These are phyloP conservation scores for Peromyscus nudipes DNA, from an alignment of 2,797 vertebrate species.

Conservation along the genomic window DNA sequence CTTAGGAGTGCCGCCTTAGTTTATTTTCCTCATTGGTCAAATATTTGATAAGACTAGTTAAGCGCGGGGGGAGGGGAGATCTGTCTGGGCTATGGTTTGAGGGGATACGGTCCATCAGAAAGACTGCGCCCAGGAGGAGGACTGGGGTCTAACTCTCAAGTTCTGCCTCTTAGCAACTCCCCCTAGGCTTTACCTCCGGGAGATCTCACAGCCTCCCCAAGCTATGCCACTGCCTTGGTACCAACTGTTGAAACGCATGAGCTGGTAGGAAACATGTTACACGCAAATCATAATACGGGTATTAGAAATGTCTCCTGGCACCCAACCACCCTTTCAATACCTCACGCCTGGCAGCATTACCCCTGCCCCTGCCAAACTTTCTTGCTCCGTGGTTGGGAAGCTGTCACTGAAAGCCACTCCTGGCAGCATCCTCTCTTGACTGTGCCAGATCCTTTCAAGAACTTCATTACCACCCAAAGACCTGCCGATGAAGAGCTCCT, in stretches of 20 bases:
- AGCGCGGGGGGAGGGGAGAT: too few relatives aligned
- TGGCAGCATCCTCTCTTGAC: background rate
- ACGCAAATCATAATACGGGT: background rate
- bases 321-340: background rate
- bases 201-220: background rate
- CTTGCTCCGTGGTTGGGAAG: background rate
- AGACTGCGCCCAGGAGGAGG: background rate
- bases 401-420: background rate
- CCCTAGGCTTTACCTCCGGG: background rate
- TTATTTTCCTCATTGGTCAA: background rate
- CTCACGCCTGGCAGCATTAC: background rate
- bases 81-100: background rate
- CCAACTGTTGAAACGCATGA: background rate
- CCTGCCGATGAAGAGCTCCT: background rate
- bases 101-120: background rate
- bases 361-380: background rate
- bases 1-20: background rate
- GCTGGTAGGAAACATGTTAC: background rate
- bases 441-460: background rate
- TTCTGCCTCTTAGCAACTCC: background rate
- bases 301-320: background rate
- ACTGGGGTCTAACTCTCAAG: background rate
- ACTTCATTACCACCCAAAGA: background rate
- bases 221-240: background rate
- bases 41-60: background rate